These are phyloP conservation scores for Poecilobothrus nobilitatus DNA, from an alignment of 2,888 invertebrate species.

Conservation along the genomic window DNA sequence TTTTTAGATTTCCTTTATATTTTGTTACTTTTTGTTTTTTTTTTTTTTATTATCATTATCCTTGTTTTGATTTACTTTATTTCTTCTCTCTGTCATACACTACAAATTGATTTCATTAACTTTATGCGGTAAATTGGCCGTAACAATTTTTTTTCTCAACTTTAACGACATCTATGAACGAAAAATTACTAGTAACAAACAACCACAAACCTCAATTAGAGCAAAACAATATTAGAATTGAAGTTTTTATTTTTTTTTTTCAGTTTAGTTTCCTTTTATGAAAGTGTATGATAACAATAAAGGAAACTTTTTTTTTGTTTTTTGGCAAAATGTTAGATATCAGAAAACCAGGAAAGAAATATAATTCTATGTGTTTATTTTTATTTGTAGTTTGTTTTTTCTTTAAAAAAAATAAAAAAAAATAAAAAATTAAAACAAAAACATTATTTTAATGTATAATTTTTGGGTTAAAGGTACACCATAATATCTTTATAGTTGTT, in stretches of 20 bases:
- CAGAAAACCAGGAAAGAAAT: background rate
- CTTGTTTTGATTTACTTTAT: background rate
- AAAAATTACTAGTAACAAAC: background rate
- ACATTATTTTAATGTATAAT: background rate
- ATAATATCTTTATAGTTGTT: background rate
- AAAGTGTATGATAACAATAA: background rate
- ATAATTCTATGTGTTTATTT: too few species aligned
- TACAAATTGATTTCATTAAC: conserved; percentile 3
- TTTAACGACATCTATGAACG: background rate
- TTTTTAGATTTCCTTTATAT: background rate
- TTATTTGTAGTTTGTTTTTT: too few species aligned
- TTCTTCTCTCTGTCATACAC: background rate
- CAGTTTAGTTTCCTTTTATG: too few species aligned
- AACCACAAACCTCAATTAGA: too few species aligned
- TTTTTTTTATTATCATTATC: background rate
- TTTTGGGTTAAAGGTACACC: background rate
- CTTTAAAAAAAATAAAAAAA: too few species aligned
- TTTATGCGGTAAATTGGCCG: background rate
- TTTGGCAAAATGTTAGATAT: background rate
- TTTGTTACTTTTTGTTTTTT: too few species aligned
- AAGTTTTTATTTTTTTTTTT: too few species aligned
- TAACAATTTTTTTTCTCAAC: background rate
- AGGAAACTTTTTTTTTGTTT: background rate
- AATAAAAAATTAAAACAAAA: too few species aligned
- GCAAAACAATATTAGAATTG: too few species aligned